Conservation (phyloP, 2,888 invertebrate genomes). For the Sepiola atlantica region DNA sequence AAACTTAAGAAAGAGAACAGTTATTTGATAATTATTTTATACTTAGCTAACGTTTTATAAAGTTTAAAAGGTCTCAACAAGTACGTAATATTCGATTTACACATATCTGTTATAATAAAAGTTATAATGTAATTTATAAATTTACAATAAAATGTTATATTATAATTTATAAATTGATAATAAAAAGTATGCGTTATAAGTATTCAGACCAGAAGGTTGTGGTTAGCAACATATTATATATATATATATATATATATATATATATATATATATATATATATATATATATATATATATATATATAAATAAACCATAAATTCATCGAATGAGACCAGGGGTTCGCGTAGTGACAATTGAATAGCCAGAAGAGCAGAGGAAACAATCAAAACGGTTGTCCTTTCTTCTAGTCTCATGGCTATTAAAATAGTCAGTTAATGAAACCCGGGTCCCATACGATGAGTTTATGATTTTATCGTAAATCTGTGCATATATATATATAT, state of each 20-base stretch:
- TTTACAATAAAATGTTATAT: background rate
- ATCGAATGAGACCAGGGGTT: background rate
- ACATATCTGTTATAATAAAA: too few relatives aligned
- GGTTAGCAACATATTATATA: background rate
- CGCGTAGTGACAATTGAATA: background rate
- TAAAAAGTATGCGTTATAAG: background rate
- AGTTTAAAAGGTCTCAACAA: background rate
- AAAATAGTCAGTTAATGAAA: background rate
- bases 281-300: background rate
- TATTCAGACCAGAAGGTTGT: background rate
- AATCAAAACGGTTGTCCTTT: background rate
- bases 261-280: background rate
- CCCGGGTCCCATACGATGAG: background rate
- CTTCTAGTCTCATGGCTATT: too few relatives aligned
- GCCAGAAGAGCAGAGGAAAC: background rate
- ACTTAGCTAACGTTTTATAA: background rate
- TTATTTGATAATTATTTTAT: background rate
- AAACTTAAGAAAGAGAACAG: background rate
- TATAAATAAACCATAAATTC: background rate
- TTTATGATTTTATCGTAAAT: background rate
- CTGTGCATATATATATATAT: background rate
- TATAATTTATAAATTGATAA: background rate
- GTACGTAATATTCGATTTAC: too few relatives aligned
- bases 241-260: background rate
- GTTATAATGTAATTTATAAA: background rate